phyloP scores from a whole-genome alignment of 2,113 vertebrate genomes.

The Climacteris rufus region DNA sequence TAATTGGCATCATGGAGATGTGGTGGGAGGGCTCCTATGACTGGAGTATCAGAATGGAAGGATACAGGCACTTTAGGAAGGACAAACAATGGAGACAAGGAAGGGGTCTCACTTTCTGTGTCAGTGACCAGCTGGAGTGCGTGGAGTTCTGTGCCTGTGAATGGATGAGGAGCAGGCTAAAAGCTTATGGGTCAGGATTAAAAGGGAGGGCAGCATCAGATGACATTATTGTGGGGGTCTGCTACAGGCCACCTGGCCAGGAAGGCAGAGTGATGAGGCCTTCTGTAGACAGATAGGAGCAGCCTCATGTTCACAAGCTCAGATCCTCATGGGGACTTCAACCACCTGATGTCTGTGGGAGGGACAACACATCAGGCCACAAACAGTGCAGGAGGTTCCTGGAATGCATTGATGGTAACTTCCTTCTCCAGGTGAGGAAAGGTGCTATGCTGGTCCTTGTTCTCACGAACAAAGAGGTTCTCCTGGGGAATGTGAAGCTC shows the following conservation, averaged over 20 bases:
- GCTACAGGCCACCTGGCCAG: too few relatives aligned
- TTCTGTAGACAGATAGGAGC: neutral
- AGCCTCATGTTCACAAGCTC: neutral
- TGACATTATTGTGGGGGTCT: neutral
- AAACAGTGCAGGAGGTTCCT: too few relatives aligned
- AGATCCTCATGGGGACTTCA: neutral
- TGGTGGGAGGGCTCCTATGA: neutral
- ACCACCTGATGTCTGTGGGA: neutral
- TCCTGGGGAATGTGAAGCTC: too few relatives aligned
- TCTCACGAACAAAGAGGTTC: too few relatives aligned
- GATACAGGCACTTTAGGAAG: neutral
- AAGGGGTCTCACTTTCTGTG: neutral
- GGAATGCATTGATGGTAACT: too few relatives aligned
- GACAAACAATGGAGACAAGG: neutral
- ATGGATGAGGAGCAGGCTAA: fast-evolving
- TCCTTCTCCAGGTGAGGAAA: too few relatives aligned
- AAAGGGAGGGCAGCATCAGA: too few relatives aligned
- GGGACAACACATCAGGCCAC: neutral
- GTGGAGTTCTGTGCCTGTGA: neutral
- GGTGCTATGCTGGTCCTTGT: too few relatives aligned
- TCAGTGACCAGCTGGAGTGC: neutral
- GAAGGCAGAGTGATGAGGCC: neutral
- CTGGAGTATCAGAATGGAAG: neutral
- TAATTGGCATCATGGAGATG: neutral
- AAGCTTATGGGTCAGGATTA: neutral